Base-by-base conservation (phyloP, 1,140 invertebrate genomes). In the Heliconius congener region DNA sequence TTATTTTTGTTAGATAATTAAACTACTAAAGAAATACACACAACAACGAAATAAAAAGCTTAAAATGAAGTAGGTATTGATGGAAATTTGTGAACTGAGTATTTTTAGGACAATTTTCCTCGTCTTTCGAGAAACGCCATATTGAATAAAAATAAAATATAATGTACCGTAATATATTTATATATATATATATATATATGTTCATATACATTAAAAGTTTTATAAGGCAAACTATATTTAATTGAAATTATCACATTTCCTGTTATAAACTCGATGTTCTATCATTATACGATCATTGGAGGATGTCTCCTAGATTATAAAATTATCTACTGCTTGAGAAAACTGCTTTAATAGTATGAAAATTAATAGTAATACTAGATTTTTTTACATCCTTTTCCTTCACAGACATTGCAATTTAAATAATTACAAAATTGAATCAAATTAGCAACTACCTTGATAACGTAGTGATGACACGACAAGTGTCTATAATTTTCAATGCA, bases 241-340 rank as follows among this genome's bases (percentile, higher is more conserved):
- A 66, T 30, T 23, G n/a, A 66, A 66, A 66, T 66, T 16, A 66
- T 66, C 23, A 66, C 8, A 30, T 66, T 66, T 66, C 60, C 60
- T 66, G 60, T 9, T 27, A 13, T 27, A 66, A 66, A 2, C 50
- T 23, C 11, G 9, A 16, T 27, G 27, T 30, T 27, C 60, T 19
- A 30, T 19, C 16, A 74, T 74, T 52, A 52, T 18, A 55, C 3
- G 23, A 55, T 30, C 50, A 74, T 66, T 66, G n/a, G 13, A 66
- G 60, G 52, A 75, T 75, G 39, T 66, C 74, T 37, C 1, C 23
- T 27, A 75, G n/a, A 30, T 66, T 42, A 66, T 27, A 55, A 75
- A 75, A 42, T 75, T 66, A 66, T 37, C 55, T 39, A 8, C 34
- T 39, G 23, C 1, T 42, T 4, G 8, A 75, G 74, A 66, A 23